Percentiles rank a stretch among this genome's conserved stretches.
Evolutionary conservation across 2,888 invertebrate species (phyloP).

Genomic region (Drosophila putrida): DNA sequence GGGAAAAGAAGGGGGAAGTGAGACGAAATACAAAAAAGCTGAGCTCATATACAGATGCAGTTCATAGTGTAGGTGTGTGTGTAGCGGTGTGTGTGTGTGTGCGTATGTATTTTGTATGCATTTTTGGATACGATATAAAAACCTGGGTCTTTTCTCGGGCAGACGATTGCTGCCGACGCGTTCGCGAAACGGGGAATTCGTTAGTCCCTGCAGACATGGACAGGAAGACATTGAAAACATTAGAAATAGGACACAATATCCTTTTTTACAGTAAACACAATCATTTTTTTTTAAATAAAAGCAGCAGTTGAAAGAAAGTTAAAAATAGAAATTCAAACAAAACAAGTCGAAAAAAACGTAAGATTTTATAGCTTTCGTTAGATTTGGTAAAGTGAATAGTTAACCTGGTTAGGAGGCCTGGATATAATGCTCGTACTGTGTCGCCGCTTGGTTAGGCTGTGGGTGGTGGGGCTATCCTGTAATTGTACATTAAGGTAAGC

Average conservation of each 20-base stretch:
- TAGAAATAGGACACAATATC: conserved; percentile 33
- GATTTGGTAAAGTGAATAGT: conserved; percentile 60
- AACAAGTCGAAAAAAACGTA: conserved; percentile 19
- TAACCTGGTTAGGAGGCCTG: conserved; percentile 86
- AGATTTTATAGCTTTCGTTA: conserved; percentile 21
- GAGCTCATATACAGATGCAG: conserved; percentile 51
- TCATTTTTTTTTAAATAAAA: conserved; percentile 14
- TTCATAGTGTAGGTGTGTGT: conserved; percentile 31
- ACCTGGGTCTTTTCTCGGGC: conserved; percentile 94
- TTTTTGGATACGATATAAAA: conserved; percentile 83
- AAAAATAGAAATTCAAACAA: conserved; percentile 24
- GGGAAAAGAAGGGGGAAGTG: not conserved
- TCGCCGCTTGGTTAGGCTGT: conserved; percentile 89
- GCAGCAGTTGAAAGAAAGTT: conserved; percentile 9
- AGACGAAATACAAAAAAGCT: conserved; percentile 15
- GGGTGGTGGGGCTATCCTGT: conserved; percentile 87
- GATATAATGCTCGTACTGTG: conserved; percentile 89
- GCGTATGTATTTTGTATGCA: conserved; percentile 12
- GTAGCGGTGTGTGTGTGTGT: conserved; percentile 24
- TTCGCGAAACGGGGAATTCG: conserved; percentile 94
- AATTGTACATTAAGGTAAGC: conserved; percentile 76
- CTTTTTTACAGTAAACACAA: not conserved
- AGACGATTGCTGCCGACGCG: conserved; percentile 95
- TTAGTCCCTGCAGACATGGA: conserved; percentile 86
- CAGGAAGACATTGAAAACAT: conserved; percentile 50